Conservation (phyloP, 2,888 invertebrate genomes). For the Cheilosia soror region DNA sequence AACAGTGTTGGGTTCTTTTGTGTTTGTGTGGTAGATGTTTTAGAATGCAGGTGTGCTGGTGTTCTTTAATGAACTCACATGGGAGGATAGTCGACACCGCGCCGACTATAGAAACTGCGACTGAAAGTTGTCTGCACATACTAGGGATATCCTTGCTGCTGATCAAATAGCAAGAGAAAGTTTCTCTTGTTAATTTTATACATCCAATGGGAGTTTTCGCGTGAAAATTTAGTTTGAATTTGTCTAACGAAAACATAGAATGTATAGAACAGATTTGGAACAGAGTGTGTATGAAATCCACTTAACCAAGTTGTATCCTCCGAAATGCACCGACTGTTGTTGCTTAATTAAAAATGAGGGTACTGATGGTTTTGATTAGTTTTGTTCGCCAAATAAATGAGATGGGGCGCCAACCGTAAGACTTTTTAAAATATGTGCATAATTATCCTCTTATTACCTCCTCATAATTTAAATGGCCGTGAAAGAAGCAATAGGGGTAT, state of each 20-base stretch:
- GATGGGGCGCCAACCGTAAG: too few relatives aligned
- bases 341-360: constrained; percentile 1
- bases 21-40: constrained; percentile 29
- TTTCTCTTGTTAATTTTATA: constrained; percentile 19
- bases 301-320: constrained; percentile 11
- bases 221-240: constrained; percentile 13
- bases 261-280: neutral
- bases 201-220: constrained; percentile 1
- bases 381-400: neutral
- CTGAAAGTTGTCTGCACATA: constrained; percentile 9
- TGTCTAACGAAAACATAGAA: constrained; percentile 6
- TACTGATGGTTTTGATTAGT: constrained; percentile 1
- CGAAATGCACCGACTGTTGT: neutral
- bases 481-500: too few relatives aligned
- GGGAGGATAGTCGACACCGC: neutral
- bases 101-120: neutral
- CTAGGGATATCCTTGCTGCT: neutral
- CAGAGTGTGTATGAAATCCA: neutral
- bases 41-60: constrained; percentile 46
- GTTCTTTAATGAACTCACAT: constrained; percentile 43
- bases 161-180: constrained; percentile 4
- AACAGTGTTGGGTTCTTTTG: constrained; percentile 12
- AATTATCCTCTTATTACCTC: too few relatives aligned
- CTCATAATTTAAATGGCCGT: too few relatives aligned
- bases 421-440: too few relatives aligned